These are phyloP conservation scores for Drepana falcataria DNA, from an alignment of 2,888 invertebrate species.

Conservation along the genomic window DNA sequence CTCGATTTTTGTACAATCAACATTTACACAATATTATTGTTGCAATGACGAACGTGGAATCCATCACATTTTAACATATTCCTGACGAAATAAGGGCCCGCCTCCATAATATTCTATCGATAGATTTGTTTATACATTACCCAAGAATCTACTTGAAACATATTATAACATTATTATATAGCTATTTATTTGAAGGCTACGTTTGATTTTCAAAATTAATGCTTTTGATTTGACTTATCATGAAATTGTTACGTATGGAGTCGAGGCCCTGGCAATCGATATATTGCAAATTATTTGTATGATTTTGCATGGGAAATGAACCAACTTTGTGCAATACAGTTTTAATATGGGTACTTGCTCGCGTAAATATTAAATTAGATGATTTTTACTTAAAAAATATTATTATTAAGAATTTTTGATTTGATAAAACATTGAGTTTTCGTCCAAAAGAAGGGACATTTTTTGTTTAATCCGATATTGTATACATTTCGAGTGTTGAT, in stretches of 20 bases:
- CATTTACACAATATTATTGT: not conserved
- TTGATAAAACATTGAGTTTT: conserved; percentile 35
- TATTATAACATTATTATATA: too few species aligned
- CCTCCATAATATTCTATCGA: not conserved
- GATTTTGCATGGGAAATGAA: conserved; percentile 59
- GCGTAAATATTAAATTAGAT: conserved; percentile 52
- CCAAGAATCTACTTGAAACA: too few species aligned
- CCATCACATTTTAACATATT: not conserved
- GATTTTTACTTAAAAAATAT: conserved; percentile 45
- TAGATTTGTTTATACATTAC: not conserved
- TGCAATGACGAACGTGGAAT: not conserved
- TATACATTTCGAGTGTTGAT: conserved; percentile 19
- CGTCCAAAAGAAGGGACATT: conserved; percentile 9
- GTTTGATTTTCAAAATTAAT: not conserved
- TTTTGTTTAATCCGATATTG: conserved; percentile 19
- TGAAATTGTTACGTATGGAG: not conserved
- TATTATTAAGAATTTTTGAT: conserved; percentile 52
- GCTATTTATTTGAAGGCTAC: too few species aligned
- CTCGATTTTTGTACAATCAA: conserved; percentile 15
- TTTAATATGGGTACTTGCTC: conserved; percentile 53
- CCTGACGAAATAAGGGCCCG: not conserved
- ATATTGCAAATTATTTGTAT: conserved; percentile 36
- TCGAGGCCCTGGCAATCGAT: not conserved
- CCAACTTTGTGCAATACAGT: conserved; percentile 65
- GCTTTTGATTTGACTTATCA: not conserved